Base-by-base conservation (phyloP, 2,113 vertebrate genomes). In the Seriola dumerili region DNA sequence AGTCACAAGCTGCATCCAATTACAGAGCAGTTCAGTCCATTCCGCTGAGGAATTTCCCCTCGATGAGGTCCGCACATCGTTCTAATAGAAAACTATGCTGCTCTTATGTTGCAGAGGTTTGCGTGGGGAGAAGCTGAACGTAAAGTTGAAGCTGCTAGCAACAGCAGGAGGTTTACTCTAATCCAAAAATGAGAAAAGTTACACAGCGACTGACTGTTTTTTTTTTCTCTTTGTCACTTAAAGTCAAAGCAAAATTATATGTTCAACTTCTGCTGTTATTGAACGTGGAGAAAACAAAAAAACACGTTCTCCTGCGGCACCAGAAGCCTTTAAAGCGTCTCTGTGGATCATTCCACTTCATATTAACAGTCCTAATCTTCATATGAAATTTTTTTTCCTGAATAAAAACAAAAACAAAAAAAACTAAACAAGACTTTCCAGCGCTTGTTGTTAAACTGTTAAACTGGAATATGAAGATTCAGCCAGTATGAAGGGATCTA, bases 1-100 rank as follows among this genome's bases (percentile, higher is more conserved):
- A 72, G 16, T 72, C 42, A 14, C 25, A 78, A 42, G 79, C 88
- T 91, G 90, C 71, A 72, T 85, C 59, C 82, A 85, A 91, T 91
- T 88, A 90, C 67, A 59, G 63, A 12, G 11, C 70, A 54, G 70
- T 5, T 58, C 69, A n/a, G 76, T 29, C 29, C 77, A 72, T 71
- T 42, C 65, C 57, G 34, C 72, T 55, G 85, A 25, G 88, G 82
- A 87, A 83, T 81, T 66, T 62, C 77, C 84, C 72, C 54, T 66
- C 38, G 42, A 46, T 19, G 32, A 44, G 42, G 42, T 36, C 59
- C 25, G 38, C 4, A 11, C 67, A 12, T 48, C 9, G 19, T 58
- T 68, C 9, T 12, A 1, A 59, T 19, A 61, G 0, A 36, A 36
- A 36, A 6, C 34, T 36, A 6, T 0, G 34, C 34, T 36, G 9